Conservation (phyloP, 2,888 invertebrate genomes). For the Drosophila rellima region DNA sequence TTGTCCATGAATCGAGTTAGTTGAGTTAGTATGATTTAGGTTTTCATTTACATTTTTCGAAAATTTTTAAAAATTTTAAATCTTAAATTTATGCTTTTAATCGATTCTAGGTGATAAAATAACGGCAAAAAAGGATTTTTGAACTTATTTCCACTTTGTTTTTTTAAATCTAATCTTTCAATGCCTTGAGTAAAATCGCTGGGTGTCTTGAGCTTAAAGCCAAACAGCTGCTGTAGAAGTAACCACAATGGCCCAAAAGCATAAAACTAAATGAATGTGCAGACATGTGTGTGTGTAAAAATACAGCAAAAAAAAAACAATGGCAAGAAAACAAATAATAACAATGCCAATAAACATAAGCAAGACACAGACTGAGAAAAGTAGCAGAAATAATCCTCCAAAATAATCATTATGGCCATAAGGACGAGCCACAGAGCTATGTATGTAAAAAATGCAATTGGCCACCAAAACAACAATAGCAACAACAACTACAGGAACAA, state of each 20-base stretch:
- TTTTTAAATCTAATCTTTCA: too few relatives aligned
- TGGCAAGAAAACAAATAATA: conserved; percentile 70
- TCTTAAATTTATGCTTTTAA: too few relatives aligned
- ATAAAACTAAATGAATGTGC: conserved; percentile 57
- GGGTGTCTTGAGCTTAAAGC: conserved; percentile 21
- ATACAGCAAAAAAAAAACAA: conserved; percentile 66
- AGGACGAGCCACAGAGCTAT: conserved; percentile 59
- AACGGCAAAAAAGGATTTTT: too few relatives aligned
- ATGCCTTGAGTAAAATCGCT: conserved; percentile 22
- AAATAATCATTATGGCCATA: conserved; percentile 76
- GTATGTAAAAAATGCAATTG: conserved; percentile 76
- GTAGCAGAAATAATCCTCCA: conserved; percentile 66
- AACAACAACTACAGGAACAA: conserved; percentile 32
- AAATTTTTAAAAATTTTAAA: too few relatives aligned
- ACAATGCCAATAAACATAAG: conserved; percentile 76
- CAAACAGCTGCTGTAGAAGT: conserved; percentile 25
- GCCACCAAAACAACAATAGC: conserved; percentile 61
- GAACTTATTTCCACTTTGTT: too few relatives aligned
- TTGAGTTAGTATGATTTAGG: too few relatives aligned
- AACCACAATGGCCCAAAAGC: conserved; percentile 30
- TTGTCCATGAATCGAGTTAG: too few relatives aligned
- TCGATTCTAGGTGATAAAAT: too few relatives aligned
- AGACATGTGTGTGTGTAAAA: conserved; percentile 36
- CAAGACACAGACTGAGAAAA: conserved; percentile 48
- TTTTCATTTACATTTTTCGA: too few relatives aligned